Evolutionary conservation across 2,113 vertebrate genomes (phyloP), one percentile per base, ranked within the genome.

Genomic region (Hypomesus transpacificus): DNA sequence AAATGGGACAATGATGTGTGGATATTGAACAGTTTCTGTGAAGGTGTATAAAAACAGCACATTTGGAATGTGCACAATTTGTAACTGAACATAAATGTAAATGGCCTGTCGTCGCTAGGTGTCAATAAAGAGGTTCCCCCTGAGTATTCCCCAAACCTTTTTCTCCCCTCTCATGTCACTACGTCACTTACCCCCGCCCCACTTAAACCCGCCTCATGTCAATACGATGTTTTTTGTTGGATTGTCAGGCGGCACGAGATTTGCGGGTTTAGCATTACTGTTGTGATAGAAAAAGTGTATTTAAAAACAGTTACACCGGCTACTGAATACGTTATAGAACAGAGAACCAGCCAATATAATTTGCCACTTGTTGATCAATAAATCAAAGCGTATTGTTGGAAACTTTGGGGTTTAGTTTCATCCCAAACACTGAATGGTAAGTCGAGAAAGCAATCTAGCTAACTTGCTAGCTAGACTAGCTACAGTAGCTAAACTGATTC

Each of bases 141-240:
- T 26, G 67, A 80, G 77, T 66, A 61, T 78, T 3, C 22, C 58
- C 34, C 52, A 1, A 60, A 62, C 18, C 65, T 71, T 70, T 65
- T 54, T 75, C 66, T 72, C 81, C 83, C 70, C 76, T 64, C 58
- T 22, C n/a, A n/a, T 20, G 31, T 31, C n/a, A 9, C 21, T 14
- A 90, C 90, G 90, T 91, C 90, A 89, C 69, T 17, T 64, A 5
- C 54, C 64, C 68, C 69, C 80, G 73, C 82, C 78, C 75, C 72
- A 63, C 16, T 18, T 61, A 58, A 66, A 50, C 80, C 74, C 84
- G 69, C 82, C 88, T 88, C 85, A 80, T 84, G 87, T 81, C 75
- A 78, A 75, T 75, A 21, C 50, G 62, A 56, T 79, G 74, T 16
- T 54, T 76, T 63, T 34, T 20, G 59, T 67, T 69, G 73, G 71